phyloP scores from a whole-genome alignment of 2,113 vertebrate genomes.

The Nesospiza acunhae region DNA sequence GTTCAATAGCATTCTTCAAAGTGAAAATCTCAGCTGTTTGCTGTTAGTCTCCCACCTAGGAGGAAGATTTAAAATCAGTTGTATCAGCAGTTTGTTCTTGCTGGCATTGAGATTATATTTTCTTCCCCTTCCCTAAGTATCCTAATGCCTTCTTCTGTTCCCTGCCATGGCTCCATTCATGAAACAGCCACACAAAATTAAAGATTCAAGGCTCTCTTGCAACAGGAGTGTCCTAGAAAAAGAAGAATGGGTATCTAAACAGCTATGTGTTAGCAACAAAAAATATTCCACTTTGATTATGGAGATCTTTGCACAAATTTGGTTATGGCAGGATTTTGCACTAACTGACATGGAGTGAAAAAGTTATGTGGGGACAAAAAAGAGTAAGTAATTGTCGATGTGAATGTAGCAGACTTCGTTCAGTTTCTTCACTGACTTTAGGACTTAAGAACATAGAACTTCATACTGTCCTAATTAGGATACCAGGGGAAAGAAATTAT shows the following conservation, averaged over 20 bases:
- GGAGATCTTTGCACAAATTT: neutral
- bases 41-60: neutral
- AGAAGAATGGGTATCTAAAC: neutral
- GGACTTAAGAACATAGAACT: neutral
- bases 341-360: neutral
- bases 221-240: neutral
- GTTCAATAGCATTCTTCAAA: neutral
- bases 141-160: neutral
- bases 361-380: neutral
- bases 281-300: neutral
- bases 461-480: neutral
- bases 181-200: neutral
- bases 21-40: conserved; percentile 10
- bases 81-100: neutral
- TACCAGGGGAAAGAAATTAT: neutral
- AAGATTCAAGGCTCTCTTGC: neutral
- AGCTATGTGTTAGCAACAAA: neutral
- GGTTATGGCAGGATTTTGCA: neutral
- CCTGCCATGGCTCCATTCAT: neutral
- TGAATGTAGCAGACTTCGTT: neutral
- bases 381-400: neutral
- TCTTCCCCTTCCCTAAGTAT: neutral
- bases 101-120: neutral
- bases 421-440: neutral
- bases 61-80: neutral